These are phyloP conservation scores for Pocillopora grandis DNA, from an alignment of 92 coral and sea anemone species.

Conservation along the genomic window DNA sequence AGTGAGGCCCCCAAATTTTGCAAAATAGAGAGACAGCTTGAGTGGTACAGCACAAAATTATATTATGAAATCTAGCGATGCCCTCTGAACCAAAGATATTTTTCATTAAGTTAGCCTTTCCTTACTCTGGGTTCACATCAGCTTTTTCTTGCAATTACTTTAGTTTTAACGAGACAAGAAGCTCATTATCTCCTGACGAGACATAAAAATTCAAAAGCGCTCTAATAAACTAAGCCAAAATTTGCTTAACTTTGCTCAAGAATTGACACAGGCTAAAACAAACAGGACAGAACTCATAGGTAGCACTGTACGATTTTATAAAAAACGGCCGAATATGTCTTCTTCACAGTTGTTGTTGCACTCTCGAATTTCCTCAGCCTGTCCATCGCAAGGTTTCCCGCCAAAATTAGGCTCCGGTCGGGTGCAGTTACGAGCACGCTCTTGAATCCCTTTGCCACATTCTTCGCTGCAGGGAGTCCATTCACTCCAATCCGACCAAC, in stretches of 20 bases:
- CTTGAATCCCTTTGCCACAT: conserved; percentile 23
- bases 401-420: conserved; percentile 19
- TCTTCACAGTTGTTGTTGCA: neutral
- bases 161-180: too few relatives aligned
- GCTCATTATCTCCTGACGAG: too few relatives aligned
- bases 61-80: too few relatives aligned
- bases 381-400: conserved; percentile 29
- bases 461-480: conserved; percentile 20
- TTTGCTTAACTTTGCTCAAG: neutral
- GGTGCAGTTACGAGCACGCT: conserved; percentile 29
- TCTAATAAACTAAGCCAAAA: neutral
- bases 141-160: too few relatives aligned
- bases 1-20: too few relatives aligned
- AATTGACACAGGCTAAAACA: neutral
- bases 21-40: too few relatives aligned
- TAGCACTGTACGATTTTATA: neutral
- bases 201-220: neutral
- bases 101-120: too few relatives aligned
- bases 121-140: too few relatives aligned
- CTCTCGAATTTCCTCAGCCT: neutral
- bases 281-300: neutral
- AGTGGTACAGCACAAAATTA: too few relatives aligned
- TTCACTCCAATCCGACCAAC: conserved; percentile 35
- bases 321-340: neutral
- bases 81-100: too few relatives aligned